Conservation (phyloP, 2,113 vertebrate genomes). For the Herpailurus yagouaroundi region DNA sequence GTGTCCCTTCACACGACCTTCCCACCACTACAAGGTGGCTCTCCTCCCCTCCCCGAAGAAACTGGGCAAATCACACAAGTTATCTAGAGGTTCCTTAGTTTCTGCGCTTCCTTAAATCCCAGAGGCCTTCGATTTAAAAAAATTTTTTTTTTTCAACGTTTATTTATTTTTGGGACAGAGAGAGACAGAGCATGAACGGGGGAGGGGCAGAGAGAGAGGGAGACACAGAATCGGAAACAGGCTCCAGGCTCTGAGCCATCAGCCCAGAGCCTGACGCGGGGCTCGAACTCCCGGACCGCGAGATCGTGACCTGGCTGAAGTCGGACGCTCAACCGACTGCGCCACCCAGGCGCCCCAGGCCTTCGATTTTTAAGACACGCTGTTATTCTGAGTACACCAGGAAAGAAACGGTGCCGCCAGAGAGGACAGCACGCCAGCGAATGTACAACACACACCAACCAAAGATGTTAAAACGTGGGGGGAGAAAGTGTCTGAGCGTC, state of each 20-base stretch:
- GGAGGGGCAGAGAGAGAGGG: no score
- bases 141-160: no score
- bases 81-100: slow-evolving; percentile 52
- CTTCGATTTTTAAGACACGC: slow-evolving; percentile 46
- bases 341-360: no score
- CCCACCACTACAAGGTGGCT: background rate
- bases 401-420: background rate
- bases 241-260: no score
- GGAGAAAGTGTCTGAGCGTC: background rate
- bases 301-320: no score
- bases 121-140: slow-evolving; percentile 36
- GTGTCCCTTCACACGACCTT: background rate
- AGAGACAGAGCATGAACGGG: no score
- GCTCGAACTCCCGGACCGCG: no score
- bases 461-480: background rate
- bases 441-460: background rate
- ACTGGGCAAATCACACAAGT: slow-evolving; percentile 31
- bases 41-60: slow-evolving; percentile 11
- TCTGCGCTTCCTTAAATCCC: slow-evolving; percentile 33
- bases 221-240: no score
- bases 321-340: no score
- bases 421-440: background rate
- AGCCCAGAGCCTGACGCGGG: no score
- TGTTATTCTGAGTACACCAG: background rate
- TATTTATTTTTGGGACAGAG: no score